Percentiles rank a stretch among this genome's conserved stretches.
phyloP scores from a whole-genome alignment of 2,888 invertebrate genomes.

The Eurytoma californica region DNA sequence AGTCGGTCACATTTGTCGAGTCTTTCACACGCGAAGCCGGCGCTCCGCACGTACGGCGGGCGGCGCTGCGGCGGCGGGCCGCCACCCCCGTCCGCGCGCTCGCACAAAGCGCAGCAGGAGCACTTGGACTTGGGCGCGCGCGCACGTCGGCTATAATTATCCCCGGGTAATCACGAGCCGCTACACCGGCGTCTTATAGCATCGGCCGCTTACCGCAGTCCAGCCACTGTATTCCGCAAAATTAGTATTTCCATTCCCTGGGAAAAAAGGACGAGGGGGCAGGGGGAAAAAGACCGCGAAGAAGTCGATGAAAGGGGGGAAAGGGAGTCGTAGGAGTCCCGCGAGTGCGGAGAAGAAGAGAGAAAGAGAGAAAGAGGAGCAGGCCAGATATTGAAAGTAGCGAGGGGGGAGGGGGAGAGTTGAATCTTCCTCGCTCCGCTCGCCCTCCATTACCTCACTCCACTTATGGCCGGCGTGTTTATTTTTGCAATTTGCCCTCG shows the following conservation, averaged over 20 bases:
- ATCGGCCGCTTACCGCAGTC: slow-evolving; percentile 72
- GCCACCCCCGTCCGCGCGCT: slow-evolving; percentile 52
- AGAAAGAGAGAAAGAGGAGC: not conserved
- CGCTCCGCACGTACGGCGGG: slow-evolving; percentile 37
- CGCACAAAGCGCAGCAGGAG: slow-evolving; percentile 40
- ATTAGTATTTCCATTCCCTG: slow-evolving; percentile 74
- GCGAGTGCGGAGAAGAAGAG: slow-evolving; percentile 19
- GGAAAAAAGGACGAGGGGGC: slow-evolving; percentile 58
- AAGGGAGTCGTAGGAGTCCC: slow-evolving; percentile 18
- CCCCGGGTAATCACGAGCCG: slow-evolving; percentile 73
- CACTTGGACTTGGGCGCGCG: slow-evolving; percentile 56
- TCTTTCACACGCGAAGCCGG: slow-evolving; percentile 44
- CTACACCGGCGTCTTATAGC: slow-evolving; percentile 66
- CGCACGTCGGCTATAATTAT: slow-evolving; percentile 72
- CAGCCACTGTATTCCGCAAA: slow-evolving; percentile 75
- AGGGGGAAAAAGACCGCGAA: slow-evolving; percentile 39
- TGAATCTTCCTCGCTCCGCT: slow-evolving; percentile 41
- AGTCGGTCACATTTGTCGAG: slow-evolving; percentile 12
- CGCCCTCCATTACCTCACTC: slow-evolving; percentile 60
- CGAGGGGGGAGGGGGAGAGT: slow-evolving; percentile 49
- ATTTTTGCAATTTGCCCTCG: slow-evolving; percentile 73
- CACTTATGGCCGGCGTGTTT: slow-evolving; percentile 68
- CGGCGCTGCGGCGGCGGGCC: slow-evolving; percentile 14
- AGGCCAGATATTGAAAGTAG: slow-evolving; percentile 51
- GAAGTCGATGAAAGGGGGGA: slow-evolving; percentile 47